Conservation (phyloP, 2,888 invertebrate genomes). For the Thalpophila matura region DNA sequence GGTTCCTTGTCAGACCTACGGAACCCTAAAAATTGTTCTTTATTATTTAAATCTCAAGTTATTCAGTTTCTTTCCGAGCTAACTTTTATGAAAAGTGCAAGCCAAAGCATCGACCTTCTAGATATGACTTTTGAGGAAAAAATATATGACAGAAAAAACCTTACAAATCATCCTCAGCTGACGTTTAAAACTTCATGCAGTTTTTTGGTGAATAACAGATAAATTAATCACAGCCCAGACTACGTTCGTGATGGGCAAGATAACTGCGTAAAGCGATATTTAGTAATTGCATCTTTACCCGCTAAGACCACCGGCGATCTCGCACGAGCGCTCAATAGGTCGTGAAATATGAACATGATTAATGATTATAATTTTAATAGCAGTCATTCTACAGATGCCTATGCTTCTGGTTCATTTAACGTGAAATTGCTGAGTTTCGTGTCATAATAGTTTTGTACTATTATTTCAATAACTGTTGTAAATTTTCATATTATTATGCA, state of each 20-base stretch:
- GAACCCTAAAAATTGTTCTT: too few relatives aligned
- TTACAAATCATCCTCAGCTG: slow-evolving; percentile 22
- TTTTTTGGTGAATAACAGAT: slow-evolving; percentile 4
- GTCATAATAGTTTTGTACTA: slow-evolving; percentile 6
- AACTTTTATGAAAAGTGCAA: slow-evolving; percentile 10
- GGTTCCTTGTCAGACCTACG: too few relatives aligned
- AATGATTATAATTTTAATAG: slow-evolving; percentile 21
- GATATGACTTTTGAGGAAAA: slow-evolving; percentile 1
- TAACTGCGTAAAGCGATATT: slow-evolving; percentile 27
- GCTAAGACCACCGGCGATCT: slow-evolving; percentile 5
- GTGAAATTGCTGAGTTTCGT: slow-evolving; percentile 13
- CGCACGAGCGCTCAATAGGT: slow-evolving; percentile 32
- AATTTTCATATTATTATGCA: not conserved
- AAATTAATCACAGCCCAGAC: slow-evolving; percentile 15
- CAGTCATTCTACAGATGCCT: slow-evolving; percentile 24
- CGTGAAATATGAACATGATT: slow-evolving; percentile 36
- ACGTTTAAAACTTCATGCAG: slow-evolving; percentile 1
- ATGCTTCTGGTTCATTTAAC: slow-evolving; percentile 29
- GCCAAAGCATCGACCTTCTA: not conserved
- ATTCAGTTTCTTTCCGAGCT: not conserved
- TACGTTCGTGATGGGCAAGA: slow-evolving; percentile 41
- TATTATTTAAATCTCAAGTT: too few relatives aligned
- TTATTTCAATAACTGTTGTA: slow-evolving; percentile 3
- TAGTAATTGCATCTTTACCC: slow-evolving; percentile 33
- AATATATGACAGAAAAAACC: slow-evolving; percentile 4